phyloP scores from a whole-genome alignment of 2,113 vertebrate species.

The Columbina picui region DNA sequence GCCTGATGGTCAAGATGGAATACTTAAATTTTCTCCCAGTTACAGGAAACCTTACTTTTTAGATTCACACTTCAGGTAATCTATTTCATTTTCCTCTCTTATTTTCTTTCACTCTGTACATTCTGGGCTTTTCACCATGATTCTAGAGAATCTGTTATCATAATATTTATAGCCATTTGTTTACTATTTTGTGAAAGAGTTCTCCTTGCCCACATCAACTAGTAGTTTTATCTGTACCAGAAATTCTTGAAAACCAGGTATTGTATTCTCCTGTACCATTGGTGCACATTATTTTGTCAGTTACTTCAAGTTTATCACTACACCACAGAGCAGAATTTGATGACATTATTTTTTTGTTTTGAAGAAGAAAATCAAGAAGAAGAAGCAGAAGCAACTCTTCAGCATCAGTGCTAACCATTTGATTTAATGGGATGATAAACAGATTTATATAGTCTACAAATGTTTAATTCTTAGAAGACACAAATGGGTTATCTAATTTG shows the following conservation, averaged over 20 bases:
- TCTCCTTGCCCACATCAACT: neutral
- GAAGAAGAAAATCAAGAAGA: neutral
- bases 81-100: slow-evolving; percentile 50
- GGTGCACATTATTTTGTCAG: neutral
- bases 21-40: slow-evolving; percentile 79
- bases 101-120: neutral
- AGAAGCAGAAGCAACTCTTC: neutral
- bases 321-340: neutral
- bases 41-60: slow-evolving; percentile 76
- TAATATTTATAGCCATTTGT: neutral
- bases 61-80: slow-evolving; percentile 72
- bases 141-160: neutral
- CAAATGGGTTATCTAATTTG: slow-evolving; percentile 17
- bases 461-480: slow-evolving; percentile 20
- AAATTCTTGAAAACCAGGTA: neutral
- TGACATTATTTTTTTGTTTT: neutral
- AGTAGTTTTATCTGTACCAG: neutral
- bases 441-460: neutral
- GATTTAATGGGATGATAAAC: neutral
- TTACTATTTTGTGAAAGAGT: neutral
- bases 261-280: neutral
- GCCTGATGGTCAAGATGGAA: slow-evolving; percentile 79
- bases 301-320: neutral
- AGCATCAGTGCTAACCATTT: neutral
- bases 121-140: slow-evolving; percentile 35